A percentile compares a stretch with the other conserved stretches of the same genome.
Conservation (phyloP, 2,797 vertebrate genomes). For the Sciurus vulgaris region DNA sequence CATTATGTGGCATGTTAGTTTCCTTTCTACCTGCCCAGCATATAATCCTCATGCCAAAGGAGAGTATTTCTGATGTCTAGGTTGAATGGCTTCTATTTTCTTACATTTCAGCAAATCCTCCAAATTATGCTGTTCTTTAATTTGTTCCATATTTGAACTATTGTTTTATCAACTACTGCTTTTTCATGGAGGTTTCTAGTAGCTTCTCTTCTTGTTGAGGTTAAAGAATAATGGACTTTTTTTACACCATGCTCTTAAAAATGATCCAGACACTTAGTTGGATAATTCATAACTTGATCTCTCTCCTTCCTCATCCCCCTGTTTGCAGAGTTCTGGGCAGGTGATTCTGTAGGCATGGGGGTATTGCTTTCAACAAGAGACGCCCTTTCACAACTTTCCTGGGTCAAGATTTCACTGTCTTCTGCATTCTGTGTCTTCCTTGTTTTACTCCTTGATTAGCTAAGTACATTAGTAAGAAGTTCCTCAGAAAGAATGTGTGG, state of each 20-base stretch:
- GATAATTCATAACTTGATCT: neutral
- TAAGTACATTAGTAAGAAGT: neutral
- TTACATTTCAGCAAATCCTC: neutral
- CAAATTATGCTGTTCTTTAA: neutral
- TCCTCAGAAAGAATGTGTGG: conserved; percentile 16
- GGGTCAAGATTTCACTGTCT: neutral
- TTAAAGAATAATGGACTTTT: neutral
- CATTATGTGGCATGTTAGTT: rapidly evolving
- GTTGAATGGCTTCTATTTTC: neutral
- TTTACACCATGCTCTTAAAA: conserved; percentile 35
- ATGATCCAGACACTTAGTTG: neutral
- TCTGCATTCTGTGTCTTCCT: neutral
- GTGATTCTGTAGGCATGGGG: neutral
- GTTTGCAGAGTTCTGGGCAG: neutral
- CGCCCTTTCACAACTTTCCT: neutral
- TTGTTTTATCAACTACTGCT: conserved; percentile 20
- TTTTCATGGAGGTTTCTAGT: conserved; percentile 17
- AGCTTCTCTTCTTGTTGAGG: neutral
- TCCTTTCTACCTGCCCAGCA: neutral
- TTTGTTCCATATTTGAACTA: neutral
- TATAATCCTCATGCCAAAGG: neutral
- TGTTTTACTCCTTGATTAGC: conserved; percentile 1
- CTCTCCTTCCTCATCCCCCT: neutral
- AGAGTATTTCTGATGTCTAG: neutral
- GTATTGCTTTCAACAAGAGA: neutral